Evolutionary conservation across 2,888 invertebrate species (phyloP), one percentile per base, ranked within the genome.

Genomic region (Napeogenes sylphis): DNA sequence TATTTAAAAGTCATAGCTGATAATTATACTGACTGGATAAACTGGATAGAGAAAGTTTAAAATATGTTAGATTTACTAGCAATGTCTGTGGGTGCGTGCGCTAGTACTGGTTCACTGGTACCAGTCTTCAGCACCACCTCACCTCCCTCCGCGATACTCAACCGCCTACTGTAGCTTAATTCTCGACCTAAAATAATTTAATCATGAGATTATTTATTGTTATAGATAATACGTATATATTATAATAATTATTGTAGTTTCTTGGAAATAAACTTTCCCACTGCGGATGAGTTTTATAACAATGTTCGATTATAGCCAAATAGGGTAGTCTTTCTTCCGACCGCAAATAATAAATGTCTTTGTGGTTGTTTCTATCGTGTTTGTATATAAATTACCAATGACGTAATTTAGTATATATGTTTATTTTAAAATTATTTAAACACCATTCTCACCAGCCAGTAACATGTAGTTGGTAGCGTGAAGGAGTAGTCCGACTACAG

Each of bases 391-490:
- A 42, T 42, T 42, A 42, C 42, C 42, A 57, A 2, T 57, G 32
- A 46, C 32, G 12, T 56, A 45, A 21, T 21, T 21, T 21, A 21
- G 14, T 56, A 5, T 38, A 14, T 35, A 6, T 3, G 4, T 35
- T 35, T 4, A 35, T 35, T 2, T 35, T 6, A 2, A 5, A 4
- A 35, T 35, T 35, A 47, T 14, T 10, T n/a, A 51, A 30, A 8
- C 21, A 30, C 33, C 4, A 59, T 21, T 75, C 85, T 84, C 73
- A 92, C 94, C 97, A 65, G 96, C 97, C 59, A 97, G 95, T 1
- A 97, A 84, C 72, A 95, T 86, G 79, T 95, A 97, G 70, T 95
- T 95, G 55, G 97, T 84, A 0, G 93, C 93, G 77, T 97, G 95
- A 8, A 97, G 79, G 2, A 95, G 78, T 12, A 97, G 87, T 0